phyloP scores from a whole-genome alignment of 64 coral and sea anemone species.

The Cladopsammia gracilis region DNA sequence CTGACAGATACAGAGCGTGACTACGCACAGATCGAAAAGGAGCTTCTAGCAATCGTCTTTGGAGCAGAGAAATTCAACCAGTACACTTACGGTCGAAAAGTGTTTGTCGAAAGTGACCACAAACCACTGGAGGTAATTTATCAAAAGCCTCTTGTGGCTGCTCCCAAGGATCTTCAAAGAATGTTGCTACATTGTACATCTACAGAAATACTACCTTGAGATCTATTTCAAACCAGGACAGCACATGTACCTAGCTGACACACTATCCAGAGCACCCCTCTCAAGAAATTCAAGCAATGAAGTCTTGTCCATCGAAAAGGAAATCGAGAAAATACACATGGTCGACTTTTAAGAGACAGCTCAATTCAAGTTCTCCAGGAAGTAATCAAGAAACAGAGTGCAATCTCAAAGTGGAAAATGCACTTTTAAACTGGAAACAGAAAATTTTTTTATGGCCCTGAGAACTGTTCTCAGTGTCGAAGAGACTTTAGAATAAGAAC shows the following conservation, averaged over 20 bases:
- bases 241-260: conserved; percentile 1
- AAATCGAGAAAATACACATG: no score
- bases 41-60: not conserved
- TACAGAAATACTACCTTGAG: conserved; percentile 47
- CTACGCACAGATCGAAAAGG: not conserved
- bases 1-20: not conserved
- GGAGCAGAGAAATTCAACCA: conserved; percentile 1
- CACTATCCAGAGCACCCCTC: conserved; percentile 1
- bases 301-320: no score
- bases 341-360: not conserved
- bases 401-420: no score
- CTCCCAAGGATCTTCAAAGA: conserved; percentile 29
- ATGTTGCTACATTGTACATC: not conserved
- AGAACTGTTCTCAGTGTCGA: no score
- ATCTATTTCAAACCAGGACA: conserved; percentile 28
- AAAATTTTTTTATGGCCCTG: no score
- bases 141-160: conserved; percentile 22
- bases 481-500: no score
- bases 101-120: not conserved
- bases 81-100: conserved; percentile 9
- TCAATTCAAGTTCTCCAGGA: conserved; percentile 24
- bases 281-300: not conserved
- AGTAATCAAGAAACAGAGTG: not conserved
- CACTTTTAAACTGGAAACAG: no score
- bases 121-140: conserved; percentile 14